Percentiles rank a stretch among this genome's conserved stretches.
Evolutionary conservation across 2,888 invertebrate species (phyloP).

Genomic region (Idaea aversata): DNA sequence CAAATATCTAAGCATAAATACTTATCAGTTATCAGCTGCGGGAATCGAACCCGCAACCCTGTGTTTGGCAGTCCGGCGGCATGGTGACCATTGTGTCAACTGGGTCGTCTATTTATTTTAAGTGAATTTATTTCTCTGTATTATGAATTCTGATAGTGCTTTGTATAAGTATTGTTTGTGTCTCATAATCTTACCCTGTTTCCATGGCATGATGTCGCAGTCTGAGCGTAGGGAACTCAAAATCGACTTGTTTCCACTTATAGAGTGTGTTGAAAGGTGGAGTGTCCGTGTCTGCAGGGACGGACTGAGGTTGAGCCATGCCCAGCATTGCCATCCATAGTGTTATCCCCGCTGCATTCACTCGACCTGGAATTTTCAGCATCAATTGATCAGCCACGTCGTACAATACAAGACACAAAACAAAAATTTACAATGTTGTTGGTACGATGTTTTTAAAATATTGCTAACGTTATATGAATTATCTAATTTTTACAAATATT

Average conservation of each 20-base stretch:
- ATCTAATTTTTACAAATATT: too few species aligned
- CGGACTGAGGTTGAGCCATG: conserved; percentile 53
- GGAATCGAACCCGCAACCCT: too few species aligned
- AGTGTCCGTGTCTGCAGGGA: conserved; percentile 69
- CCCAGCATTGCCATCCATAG: conserved; percentile 77
- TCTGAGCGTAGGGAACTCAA: conserved; percentile 82
- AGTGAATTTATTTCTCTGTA: too few species aligned
- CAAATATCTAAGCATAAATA: too few species aligned
- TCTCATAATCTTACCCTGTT: conserved; percentile 65
- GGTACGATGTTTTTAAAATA: conserved; percentile 9
- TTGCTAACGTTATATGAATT: not conserved
- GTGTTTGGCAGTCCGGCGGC: too few species aligned
- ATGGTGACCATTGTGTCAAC: too few species aligned
- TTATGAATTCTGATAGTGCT: too few species aligned
- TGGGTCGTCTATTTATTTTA: too few species aligned
- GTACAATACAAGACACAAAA: not conserved
- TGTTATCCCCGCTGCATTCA: conserved; percentile 54
- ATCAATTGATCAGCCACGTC: not conserved
- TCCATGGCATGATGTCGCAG: conserved; percentile 81
- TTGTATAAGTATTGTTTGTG: not conserved
- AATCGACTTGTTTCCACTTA: conserved; percentile 88
- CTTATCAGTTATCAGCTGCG: too few species aligned
- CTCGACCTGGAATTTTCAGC: conserved; percentile 43
- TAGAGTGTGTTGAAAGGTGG: conserved; percentile 83
- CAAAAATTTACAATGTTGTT: too few species aligned